Conservation (phyloP, 2,888 invertebrate species). For the Melanophora roralis region DNA sequence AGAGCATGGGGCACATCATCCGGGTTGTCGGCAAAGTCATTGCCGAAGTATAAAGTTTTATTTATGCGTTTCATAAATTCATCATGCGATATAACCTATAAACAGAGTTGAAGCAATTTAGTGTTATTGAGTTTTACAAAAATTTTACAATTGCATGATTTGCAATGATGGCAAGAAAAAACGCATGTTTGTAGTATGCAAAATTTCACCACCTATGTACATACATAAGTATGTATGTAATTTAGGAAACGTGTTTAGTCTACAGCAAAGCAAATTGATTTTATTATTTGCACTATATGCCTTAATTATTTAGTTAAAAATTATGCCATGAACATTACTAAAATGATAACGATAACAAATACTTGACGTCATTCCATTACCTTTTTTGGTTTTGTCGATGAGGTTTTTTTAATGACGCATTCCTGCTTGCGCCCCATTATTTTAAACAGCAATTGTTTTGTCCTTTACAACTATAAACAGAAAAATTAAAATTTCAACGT, state of each 20-base stretch:
- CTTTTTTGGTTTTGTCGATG: slow-evolving; percentile 47
- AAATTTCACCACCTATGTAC: no score
- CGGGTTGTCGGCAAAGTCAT: slow-evolving; percentile 82
- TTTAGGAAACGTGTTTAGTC: no score
- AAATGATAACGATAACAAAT: no score
- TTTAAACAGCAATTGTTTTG: not conserved
- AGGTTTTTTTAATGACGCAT: slow-evolving; percentile 60
- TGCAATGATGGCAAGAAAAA: not conserved
- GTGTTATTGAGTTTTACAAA: no score
- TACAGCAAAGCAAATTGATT: no score
- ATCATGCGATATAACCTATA: slow-evolving; percentile 79
- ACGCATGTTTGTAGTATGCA: no score
- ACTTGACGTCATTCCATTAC: slow-evolving; percentile 35
- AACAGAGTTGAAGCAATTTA: no score
- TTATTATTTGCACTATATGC: no score
- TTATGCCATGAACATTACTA: no score
- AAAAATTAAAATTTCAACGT: not conserved
- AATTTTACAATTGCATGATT: no score
- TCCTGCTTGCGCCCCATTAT: slow-evolving; percentile 55
- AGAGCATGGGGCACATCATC: slow-evolving; percentile 81
- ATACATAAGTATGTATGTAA: no score
- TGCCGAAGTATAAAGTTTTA: slow-evolving; percentile 93
- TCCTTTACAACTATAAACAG: not conserved
- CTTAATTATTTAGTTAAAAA: no score
- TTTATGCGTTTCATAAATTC: slow-evolving; percentile 89